phyloP scores from a whole-genome alignment of 2,888 invertebrate genomes.

The Cetonia aurata region DNA sequence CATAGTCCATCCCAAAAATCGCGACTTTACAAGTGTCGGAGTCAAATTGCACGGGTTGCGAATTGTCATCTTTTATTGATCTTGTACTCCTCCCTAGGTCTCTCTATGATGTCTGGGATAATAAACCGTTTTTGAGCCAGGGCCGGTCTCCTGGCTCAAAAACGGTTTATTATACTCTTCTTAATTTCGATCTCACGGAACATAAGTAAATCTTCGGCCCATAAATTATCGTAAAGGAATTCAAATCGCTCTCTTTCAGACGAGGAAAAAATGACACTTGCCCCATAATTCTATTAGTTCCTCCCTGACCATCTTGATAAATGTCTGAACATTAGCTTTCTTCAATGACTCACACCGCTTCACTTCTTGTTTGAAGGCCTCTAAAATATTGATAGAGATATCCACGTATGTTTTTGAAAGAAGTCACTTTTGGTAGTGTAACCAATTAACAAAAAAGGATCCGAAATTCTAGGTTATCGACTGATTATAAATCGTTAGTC shows the following conservation, averaged over 20 bases:
- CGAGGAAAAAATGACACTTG: constrained; percentile 77
- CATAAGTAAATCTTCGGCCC: constrained; percentile 83
- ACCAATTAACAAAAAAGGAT: too few relatives aligned
- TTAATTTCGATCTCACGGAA: constrained; percentile 84
- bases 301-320: constrained; percentile 76
- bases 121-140: too few relatives aligned
- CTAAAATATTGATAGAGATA: constrained; percentile 70
- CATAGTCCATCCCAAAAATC: constrained; percentile 6
- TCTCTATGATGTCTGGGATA: constrained; percentile 72
- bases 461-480: too few relatives aligned
- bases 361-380: constrained; percentile 77
- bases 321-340: constrained; percentile 79
- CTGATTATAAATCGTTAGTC: too few relatives aligned
- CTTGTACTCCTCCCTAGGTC: constrained; percentile 74
- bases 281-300: constrained; percentile 85
- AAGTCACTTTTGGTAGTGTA: too few relatives aligned
- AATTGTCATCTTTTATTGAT: constrained; percentile 70
- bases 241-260: constrained; percentile 73
- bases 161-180: constrained; percentile 70
- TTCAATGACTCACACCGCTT: constrained; percentile 81
- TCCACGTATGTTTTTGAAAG: constrained; percentile 72
- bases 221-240: constrained; percentile 76
- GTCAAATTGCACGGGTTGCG: constrained; percentile 64
- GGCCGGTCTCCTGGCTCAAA: constrained; percentile 74
- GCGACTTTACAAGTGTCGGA: constrained; percentile 44